Conservation (phyloP, 1,140 invertebrate species). For the Hetaerina americana region DNA sequence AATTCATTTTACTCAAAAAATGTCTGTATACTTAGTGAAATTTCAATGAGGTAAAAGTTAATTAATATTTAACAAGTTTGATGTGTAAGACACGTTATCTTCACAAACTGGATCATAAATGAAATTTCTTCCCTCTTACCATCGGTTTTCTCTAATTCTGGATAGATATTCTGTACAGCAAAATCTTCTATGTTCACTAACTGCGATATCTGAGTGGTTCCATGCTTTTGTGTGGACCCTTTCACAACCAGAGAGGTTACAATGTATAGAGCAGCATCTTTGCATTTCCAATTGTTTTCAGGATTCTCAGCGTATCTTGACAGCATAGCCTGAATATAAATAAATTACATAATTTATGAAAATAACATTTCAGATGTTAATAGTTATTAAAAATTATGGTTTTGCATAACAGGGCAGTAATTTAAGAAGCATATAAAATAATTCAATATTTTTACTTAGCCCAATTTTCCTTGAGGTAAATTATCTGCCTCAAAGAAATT, state of each 20-base stretch:
- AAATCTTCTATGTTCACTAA: constrained; percentile 84
- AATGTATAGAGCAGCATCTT: constrained; percentile 91
- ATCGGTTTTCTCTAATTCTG: constrained; percentile 65
- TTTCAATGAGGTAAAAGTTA: too few relatives aligned
- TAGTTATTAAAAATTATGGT: constrained; percentile 13
- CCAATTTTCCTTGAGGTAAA: too few relatives aligned
- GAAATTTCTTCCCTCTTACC: too few relatives aligned
- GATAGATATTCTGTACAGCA: constrained; percentile 66
- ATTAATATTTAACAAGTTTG: too few relatives aligned
- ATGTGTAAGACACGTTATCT: too few relatives aligned
- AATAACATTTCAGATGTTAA: constrained; percentile 9
- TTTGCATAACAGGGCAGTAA: background rate
- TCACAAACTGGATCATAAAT: too few relatives aligned
- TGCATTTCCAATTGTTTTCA: constrained; percentile 71
- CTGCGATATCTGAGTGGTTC: constrained; percentile 79
- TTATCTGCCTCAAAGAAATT: too few relatives aligned
- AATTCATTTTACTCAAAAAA: too few relatives aligned
- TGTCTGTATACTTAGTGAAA: too few relatives aligned
- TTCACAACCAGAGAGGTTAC: constrained; percentile 87
- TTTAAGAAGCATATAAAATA: constrained; percentile 1
- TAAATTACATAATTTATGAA: constrained; percentile 12
- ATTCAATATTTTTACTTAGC: too few relatives aligned
- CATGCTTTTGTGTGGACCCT: constrained; percentile 80
- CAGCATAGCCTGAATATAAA: constrained; percentile 63
- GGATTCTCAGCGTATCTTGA: constrained; percentile 64